Conservation (phyloP, 1,140 invertebrate species). For the Atta colombica region DNA sequence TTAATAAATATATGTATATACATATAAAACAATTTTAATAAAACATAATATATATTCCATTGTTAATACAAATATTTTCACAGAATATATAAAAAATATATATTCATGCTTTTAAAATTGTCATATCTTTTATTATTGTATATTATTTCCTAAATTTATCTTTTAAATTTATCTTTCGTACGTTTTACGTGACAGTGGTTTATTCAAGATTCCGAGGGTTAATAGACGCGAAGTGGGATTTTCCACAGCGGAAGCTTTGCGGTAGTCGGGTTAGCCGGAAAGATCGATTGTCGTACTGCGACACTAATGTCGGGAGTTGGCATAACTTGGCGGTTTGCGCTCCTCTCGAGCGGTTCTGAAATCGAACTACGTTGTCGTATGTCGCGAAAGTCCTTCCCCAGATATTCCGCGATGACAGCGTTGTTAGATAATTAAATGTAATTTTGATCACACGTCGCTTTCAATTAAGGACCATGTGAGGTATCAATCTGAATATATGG, state of each 20-base stretch:
- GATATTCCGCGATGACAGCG: not conserved
- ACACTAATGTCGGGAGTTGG: conserved; percentile 79
- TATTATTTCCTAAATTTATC: not conserved
- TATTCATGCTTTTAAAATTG: no score
- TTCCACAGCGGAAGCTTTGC: conserved; percentile 55
- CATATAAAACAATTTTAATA: not conserved
- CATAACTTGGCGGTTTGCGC: conserved; percentile 73
- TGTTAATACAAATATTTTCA: not conserved
- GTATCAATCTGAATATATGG: not conserved
- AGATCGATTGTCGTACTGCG: conserved; percentile 84
- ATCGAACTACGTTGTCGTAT: conserved; percentile 55
- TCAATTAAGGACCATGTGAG: not conserved
- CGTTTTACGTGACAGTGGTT: not conserved
- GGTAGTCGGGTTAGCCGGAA: conserved; percentile 53
- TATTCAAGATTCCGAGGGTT: not conserved
- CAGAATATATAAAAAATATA: not conserved
- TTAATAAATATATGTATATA: not conserved
- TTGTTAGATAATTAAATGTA: not conserved
- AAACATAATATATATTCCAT: not conserved
- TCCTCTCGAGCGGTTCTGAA: conserved; percentile 55
- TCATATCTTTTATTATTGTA: not conserved
- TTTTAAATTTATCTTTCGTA: not conserved
- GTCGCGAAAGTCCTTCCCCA: conserved; percentile 39
- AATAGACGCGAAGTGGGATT: conserved; percentile 40
- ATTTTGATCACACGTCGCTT: not conserved